Conservation (phyloP, 2,797 vertebrate species). For the Falco columbarius region DNA sequence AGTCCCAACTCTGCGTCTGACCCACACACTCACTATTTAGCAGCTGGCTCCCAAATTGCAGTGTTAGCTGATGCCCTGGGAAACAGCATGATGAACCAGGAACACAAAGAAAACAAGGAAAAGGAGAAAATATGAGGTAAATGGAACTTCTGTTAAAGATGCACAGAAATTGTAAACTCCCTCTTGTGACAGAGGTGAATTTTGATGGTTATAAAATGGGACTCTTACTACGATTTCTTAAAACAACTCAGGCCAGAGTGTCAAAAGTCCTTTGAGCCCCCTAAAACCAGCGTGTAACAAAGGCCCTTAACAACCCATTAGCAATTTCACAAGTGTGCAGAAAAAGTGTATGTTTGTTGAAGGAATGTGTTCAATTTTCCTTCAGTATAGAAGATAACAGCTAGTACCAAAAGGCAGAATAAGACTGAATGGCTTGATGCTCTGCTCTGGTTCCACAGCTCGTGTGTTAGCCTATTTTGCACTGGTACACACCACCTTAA, state of each 20-base stretch:
- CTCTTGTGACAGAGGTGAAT: slow-evolving; percentile 50
- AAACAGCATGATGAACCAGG: slow-evolving; percentile 44
- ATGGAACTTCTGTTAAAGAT: slow-evolving; percentile 56
- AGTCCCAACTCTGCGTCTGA: neutral
- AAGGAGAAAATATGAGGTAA: slow-evolving; percentile 71
- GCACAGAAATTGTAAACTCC: slow-evolving; percentile 71
- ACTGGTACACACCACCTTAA: slow-evolving; percentile 25
- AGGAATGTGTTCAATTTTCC: neutral
- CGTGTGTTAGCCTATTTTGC: slow-evolving; percentile 4
- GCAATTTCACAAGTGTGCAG: neutral
- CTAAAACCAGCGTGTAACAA: slow-evolving; percentile 26
- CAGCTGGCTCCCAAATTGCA: slow-evolving; percentile 27
- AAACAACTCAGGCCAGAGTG: slow-evolving; percentile 61
- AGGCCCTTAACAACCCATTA: slow-evolving; percentile 13
- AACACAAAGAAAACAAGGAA: slow-evolving; percentile 56
- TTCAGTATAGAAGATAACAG: neutral
- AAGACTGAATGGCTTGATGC: slow-evolving; percentile 31
- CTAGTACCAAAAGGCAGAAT: slow-evolving; percentile 26
- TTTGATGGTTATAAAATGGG: slow-evolving; percentile 30
- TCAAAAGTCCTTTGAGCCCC: slow-evolving; percentile 62
- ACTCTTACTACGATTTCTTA: neutral
- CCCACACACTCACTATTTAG: neutral
- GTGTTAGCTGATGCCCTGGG: neutral
- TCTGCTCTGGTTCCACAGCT: slow-evolving; percentile 6
- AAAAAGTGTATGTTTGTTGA: neutral